Evolutionary conservation across 2,113 vertebrate species (phyloP).

Genomic region (Promerops cafer): DNA sequence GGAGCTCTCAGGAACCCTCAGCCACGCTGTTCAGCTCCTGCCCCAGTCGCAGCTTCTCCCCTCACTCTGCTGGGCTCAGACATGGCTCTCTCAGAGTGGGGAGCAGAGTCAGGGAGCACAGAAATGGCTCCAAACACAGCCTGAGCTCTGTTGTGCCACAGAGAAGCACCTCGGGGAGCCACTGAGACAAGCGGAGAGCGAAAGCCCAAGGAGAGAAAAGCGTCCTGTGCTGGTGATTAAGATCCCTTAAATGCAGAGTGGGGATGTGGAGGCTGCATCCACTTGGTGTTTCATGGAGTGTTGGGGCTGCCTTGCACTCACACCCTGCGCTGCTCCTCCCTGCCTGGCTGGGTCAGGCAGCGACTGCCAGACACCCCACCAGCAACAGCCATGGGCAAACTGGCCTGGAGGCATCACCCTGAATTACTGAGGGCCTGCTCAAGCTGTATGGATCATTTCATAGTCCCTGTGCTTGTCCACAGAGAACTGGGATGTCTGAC

Average conservation of each 20-base stretch:
- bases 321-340: not conserved
- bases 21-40: rapidly evolving
- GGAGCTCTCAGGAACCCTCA: not conserved
- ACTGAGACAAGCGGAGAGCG: rapidly evolving
- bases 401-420: rapidly evolving
- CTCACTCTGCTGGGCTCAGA: not conserved
- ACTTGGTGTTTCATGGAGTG: rapidly evolving
- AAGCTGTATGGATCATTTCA: not conserved
- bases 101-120: not conserved
- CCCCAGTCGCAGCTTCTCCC: not conserved
- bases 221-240: not conserved
- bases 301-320: not conserved
- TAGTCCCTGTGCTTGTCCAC: no score
- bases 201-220: not conserved
- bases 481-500: not conserved
- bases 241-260: not conserved
- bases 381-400: not conserved
- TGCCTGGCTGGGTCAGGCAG: not conserved
- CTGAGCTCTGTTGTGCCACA: not conserved
- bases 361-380: rapidly evolving
- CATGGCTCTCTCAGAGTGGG: rapidly evolving
- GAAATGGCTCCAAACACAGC: not conserved
- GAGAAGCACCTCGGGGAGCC: rapidly evolving
- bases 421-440: not conserved
- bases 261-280: not conserved